phyloP scores from a whole-genome alignment of 2,888 invertebrate species.

The Drosophila aldrichi region DNA sequence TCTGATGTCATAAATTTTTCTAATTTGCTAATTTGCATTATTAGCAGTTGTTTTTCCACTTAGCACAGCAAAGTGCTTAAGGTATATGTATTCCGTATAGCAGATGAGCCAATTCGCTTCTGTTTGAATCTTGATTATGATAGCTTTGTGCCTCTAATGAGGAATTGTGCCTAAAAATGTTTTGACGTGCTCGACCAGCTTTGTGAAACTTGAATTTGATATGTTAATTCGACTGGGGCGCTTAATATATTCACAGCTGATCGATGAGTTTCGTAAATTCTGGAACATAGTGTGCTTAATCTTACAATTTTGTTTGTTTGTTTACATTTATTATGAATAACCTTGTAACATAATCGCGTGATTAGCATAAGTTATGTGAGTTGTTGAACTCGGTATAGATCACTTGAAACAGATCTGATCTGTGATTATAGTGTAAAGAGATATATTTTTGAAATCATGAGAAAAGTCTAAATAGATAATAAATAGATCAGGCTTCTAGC shows the following conservation, averaged over 20 bases:
- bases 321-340: neutral
- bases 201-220: constrained; percentile 2
- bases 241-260: neutral
- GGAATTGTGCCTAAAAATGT: neutral
- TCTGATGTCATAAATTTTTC: constrained; percentile 68
- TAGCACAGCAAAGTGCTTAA: neutral
- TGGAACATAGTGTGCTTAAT: too few relatives aligned
- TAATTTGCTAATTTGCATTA: constrained; percentile 63
- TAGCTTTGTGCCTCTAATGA: neutral
- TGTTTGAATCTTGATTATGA: neutral
- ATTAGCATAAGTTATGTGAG: neutral
- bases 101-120: constrained; percentile 2
- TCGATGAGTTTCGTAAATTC: neutral
- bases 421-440: too few relatives aligned
- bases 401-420: neutral
- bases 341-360: neutral
- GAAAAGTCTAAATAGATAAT: too few relatives aligned
- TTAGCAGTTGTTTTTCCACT: constrained; percentile 50
- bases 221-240: constrained; percentile 6
- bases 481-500: too few relatives aligned
- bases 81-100: constrained; percentile 26
- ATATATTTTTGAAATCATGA: too few relatives aligned
- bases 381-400: neutral
- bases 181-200: neutral
- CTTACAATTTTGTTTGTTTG: too few relatives aligned